Percentiles rank a stretch among this genome's conserved stretches.
These are phyloP conservation scores for Lymantria dispar DNA, from an alignment of 2,888 invertebrate species.

Conservation along the genomic window DNA sequence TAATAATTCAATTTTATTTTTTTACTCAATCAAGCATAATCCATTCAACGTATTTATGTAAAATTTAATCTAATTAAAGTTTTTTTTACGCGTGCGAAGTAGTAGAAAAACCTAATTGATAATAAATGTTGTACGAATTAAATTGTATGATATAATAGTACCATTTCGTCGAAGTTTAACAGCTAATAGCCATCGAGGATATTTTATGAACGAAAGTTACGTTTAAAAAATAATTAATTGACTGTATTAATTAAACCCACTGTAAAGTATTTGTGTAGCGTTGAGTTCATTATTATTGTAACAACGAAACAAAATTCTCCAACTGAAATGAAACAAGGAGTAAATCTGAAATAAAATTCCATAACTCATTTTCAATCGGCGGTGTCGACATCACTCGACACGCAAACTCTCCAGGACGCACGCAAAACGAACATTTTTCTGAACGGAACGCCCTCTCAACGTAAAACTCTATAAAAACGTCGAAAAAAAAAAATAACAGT, in stretches of 20 bases:
- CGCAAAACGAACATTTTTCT: slow-evolving; percentile 82
- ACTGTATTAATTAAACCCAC: neutral
- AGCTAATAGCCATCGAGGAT: too few relatives aligned
- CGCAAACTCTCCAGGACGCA: slow-evolving; percentile 77
- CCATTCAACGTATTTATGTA: too few relatives aligned
- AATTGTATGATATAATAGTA: too few relatives aligned
- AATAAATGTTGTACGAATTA: too few relatives aligned
- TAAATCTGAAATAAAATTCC: slow-evolving; percentile 60
- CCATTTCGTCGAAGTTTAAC: too few relatives aligned
- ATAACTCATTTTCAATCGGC: slow-evolving; percentile 74
- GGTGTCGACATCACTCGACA: slow-evolving; percentile 71
- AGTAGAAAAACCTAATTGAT: too few relatives aligned
- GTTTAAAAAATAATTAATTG: too few relatives aligned
- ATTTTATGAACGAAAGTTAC: too few relatives aligned
- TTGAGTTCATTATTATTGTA: neutral
- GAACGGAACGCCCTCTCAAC: slow-evolving; percentile 77
- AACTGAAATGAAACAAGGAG: slow-evolving; percentile 50
- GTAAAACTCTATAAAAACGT: slow-evolving; percentile 81
- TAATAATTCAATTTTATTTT: too few relatives aligned
- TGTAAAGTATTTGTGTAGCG: neutral
- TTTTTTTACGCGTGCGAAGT: too few relatives aligned
- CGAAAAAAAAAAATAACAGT: slow-evolving; percentile 78
- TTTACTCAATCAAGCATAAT: too few relatives aligned
- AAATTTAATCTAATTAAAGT: too few relatives aligned
- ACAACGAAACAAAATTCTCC: slow-evolving; percentile 4